Evolutionary conservation across 2,797 vertebrate species (phyloP), one percentile per base, ranked within the genome.

Genomic region (Periparus ater): DNA sequence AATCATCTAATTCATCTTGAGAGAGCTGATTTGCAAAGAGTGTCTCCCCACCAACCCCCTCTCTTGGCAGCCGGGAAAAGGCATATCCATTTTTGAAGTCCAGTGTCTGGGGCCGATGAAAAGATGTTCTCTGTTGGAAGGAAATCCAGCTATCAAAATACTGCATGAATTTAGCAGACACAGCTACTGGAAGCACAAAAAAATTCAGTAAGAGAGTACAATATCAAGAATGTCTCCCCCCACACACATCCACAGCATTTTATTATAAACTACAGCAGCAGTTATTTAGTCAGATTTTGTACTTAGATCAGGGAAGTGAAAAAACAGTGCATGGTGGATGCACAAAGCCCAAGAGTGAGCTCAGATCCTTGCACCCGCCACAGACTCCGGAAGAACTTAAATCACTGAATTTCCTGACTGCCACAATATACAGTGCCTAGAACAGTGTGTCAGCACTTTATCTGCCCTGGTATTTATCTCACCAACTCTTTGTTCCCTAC

Each of bases 71-170:
- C 23, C 29, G 93, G 23, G 95, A 94, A 65, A 98, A 70, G 50
- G 98, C 96, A 61, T 97, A 98, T 57, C 99, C 99, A 14, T 99
- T 99, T 93, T 81, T 98, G 94, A 98, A 99, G 60, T 40, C 88
- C 93, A 99, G 95, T 0, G 99, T 99, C 97, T 99, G 99, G 38
- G 98, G 87, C 48, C 98, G 98, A 87, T 99, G 98, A 96, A 98
- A 98, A 73, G 89, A 80, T 23, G 97, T 97, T 98, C 98, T 98
- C 98, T 98, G 95, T 66, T 65, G 79, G 80, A 84, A 96, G 74
- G 77, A 96, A 95, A 96, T 32, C 61, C 93, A 71, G 60, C 50
- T 82, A 72, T 83, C 84, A 60, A 96, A 88, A 87, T 67, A 89
- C 34, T 36, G 17, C 47, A 50, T 1, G 50, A 54, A 32, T 61